Evolutionary conservation across 2,888 invertebrate genomes (phyloP), one percentile per base, ranked within the genome.

Genomic region (Callyntrura sp.): DNA sequence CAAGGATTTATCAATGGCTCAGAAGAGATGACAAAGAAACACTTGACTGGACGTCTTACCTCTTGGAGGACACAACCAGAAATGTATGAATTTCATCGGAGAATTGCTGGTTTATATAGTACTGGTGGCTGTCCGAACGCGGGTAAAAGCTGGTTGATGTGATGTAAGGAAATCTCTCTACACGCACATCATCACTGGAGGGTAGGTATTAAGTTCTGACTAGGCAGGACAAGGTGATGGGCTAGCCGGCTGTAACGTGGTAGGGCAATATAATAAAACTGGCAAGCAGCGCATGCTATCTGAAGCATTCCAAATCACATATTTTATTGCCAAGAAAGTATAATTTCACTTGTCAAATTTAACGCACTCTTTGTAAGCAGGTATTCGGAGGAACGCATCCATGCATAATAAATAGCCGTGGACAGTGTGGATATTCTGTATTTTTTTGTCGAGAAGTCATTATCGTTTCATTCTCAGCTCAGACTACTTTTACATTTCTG

Each of bases 311-410:
- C 62, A 17, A 62, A 62, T 23, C 62, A 17, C 23, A 62, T 62
- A 51, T 62, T 17, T 62, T 62, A 62, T 62, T 62, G 62, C 9
- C 20, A 62, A 62, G 28, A 68, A 68, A 68, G 28, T n/a, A 68
- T 68, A 68, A 68, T 25, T 68, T 68, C 28, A 5, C 68, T 35
- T 23, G 68, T 68, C 28, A 68, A 11, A n/a, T 14, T 35, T 28
- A 12, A 35, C 20, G 9, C 28, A 35, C 12, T 28, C 68, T 68
- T 60, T 35, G 35, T 35, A 35, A 20, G 20, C 6, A 25, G 12
- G 11, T n/a, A 68, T 14, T n/a, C n/a, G 9, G 14, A 68, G 4
- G 35, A 23, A 25, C 14, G 25, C 12, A 68, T 28, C 6, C 5
- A 2, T 62, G 17, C 17, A 28, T 68, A n/a, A 11, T 17, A 23